Evolutionary conservation across 2,797 vertebrate genomes (phyloP).

Genomic region (Anguilla pacifica): DNA sequence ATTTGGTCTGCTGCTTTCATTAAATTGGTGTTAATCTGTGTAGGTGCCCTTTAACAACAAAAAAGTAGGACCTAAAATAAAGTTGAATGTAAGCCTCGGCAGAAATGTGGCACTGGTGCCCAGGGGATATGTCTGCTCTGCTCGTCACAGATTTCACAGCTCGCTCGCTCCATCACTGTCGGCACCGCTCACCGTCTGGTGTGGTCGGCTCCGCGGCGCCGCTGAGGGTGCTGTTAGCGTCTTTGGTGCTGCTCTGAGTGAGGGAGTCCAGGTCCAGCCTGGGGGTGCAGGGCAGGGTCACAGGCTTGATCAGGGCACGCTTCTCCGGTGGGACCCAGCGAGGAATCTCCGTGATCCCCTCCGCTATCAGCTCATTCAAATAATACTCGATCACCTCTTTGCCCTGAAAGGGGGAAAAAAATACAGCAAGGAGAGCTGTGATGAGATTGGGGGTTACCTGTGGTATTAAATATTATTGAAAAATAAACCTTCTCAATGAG

Average conservation of each 20-base stretch:
- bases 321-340: slow-evolving; percentile 66
- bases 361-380: slow-evolving; percentile 74
- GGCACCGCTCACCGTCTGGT: slow-evolving; percentile 63
- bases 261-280: neutral
- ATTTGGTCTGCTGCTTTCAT: neutral
- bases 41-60: neutral
- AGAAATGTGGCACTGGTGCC: neutral
- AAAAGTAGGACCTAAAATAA: neutral
- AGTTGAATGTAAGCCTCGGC: neutral
- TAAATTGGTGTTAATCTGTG: neutral
- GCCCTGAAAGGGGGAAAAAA: slow-evolving; percentile 63
- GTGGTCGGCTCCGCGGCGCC: slow-evolving; percentile 35
- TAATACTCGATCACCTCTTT: slow-evolving; percentile 83
- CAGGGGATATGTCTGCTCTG: neutral
- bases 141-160: neutral
- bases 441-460: neutral
- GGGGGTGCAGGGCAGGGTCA: neutral
- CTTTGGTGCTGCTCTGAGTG: slow-evolving; percentile 30
- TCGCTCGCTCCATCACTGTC: slow-evolving; percentile 3
- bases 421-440: neutral
- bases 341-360: slow-evolving; percentile 74
- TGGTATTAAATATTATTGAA: neutral
- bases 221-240: slow-evolving; percentile 25
- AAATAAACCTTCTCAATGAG: neutral
- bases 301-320: slow-evolving; percentile 9